Base-by-base conservation (phyloP, 2,797 vertebrate species). In the Tragopan temminckii region DNA sequence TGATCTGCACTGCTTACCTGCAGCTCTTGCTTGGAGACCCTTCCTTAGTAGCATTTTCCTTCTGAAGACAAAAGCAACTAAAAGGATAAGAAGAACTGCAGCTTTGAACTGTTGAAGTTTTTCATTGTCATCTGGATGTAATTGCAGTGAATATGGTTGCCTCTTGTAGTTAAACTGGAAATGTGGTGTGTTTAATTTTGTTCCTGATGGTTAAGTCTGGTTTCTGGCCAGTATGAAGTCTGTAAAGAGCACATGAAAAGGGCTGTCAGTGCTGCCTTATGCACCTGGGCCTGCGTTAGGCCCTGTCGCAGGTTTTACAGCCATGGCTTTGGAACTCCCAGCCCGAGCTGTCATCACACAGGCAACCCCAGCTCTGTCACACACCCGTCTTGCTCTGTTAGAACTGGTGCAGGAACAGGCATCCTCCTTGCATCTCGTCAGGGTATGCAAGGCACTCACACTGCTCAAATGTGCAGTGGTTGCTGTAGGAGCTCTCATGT, bases 211-310 rank as follows among this genome's bases (percentile, higher is more conserved):
- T 5, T 59, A 45, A 48, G 59, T 27, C 62, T 58, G 36, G 3
- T 72, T 96, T 92, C 58, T 93, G 72, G 82, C 62, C 69, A 36
- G 15, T 15, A 8, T 31, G 83, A 31, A 35, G 88, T 46, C 10
- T 2, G 13, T 33, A 48, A 33, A 40, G 67, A 71, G 53, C 29
- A 19, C 25, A 0, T 4, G 20, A 0, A 1, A 25, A 62, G 25
- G 52, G 57, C 70, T 70, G 24, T 17, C 69, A 55, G 55, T 40
- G 10, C 18, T 70, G 68, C 57, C 40, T 74, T 5, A 0, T 62
- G 71, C 67, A 33, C 71, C 74, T 57, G 66, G 23, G 43, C 81
- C 33, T 10, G 2, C 50, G 11, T 18, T 12, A 4, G n/a, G 46
- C 46, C 0, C 0, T 8, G 80, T 40, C 12, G 14, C 58, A 78